Percentiles rank a stretch among this genome's conserved stretches.
Conservation (phyloP, 64 coral and sea anemone species). For the Pocillopora damicornis region DNA sequence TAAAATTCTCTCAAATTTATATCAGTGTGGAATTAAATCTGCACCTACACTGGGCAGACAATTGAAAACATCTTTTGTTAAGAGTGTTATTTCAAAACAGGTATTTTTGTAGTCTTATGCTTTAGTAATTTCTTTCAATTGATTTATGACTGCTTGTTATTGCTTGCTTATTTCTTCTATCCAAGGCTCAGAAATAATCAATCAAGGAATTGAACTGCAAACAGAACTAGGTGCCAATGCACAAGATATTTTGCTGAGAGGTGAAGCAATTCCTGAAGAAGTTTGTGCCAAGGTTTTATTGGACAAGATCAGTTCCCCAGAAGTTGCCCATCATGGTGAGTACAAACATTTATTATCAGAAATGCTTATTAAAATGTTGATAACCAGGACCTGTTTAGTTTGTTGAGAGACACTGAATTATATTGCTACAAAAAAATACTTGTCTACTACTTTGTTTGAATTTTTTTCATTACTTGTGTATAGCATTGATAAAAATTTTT, state of each 20-base stretch:
- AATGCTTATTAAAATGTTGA: no score
- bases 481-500: neutral
- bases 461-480: no score
- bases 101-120: no score
- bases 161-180: constrained; percentile 20
- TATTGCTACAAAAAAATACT: no score
- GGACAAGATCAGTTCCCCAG: constrained; percentile 93
- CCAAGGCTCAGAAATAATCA: constrained; percentile 83
- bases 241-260: constrained; percentile 80
- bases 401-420: no score
- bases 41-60: neutral
- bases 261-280: constrained; percentile 97
- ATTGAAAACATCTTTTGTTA: neutral
- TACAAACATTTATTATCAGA: neutral
- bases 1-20: no score
- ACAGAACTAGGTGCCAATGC: constrained; percentile 85
- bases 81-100: no score
- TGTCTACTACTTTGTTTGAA: neutral
- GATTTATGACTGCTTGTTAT: neutral
- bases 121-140: neutral
- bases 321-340: constrained; percentile 92
- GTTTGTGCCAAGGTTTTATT: constrained; percentile 75
- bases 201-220: constrained; percentile 86
- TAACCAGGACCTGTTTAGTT: no score
- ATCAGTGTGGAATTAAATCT: no score